phyloP scores from a whole-genome alignment of 2,888 invertebrate genomes.

The Cremastinae sp. region DNA sequence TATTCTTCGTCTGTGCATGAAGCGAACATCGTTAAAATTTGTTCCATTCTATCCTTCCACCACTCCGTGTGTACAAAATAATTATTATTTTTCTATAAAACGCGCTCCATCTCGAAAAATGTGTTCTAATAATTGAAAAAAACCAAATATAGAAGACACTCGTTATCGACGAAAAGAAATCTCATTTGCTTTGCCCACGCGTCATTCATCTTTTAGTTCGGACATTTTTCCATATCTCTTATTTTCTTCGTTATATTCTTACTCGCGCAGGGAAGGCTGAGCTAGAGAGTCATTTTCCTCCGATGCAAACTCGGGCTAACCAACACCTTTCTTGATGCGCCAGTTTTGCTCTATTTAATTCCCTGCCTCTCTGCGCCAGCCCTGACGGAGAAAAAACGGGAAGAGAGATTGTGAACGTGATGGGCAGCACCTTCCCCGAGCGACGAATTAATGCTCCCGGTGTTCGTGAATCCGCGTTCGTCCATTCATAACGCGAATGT shows the following conservation, averaged over 20 bases:
- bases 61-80: no score
- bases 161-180: constrained; percentile 49
- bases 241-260: constrained; percentile 35
- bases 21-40: background rate
- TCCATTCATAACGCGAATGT: constrained; percentile 77
- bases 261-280: background rate
- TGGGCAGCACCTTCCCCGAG: constrained; percentile 61
- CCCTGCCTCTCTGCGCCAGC: constrained; percentile 10
- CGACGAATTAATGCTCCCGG: constrained; percentile 74
- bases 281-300: constrained; percentile 52
- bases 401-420: constrained; percentile 33
- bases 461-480: constrained; percentile 72
- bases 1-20: background rate
- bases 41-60: background rate
- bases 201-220: constrained; percentile 51
- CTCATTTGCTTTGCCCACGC: constrained; percentile 59
- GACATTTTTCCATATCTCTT: constrained; percentile 30
- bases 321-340: constrained; percentile 33
- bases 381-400: constrained; percentile 22
- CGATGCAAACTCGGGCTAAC: constrained; percentile 23
- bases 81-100: no score
- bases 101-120: background rate
- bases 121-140: background rate
- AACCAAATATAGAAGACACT: constrained; percentile 26
- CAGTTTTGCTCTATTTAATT: constrained; percentile 58